These are phyloP conservation scores for Clarias platycephalus DNA, from an alignment of 2,797 vertebrate genomes.

Conservation along the genomic window DNA sequence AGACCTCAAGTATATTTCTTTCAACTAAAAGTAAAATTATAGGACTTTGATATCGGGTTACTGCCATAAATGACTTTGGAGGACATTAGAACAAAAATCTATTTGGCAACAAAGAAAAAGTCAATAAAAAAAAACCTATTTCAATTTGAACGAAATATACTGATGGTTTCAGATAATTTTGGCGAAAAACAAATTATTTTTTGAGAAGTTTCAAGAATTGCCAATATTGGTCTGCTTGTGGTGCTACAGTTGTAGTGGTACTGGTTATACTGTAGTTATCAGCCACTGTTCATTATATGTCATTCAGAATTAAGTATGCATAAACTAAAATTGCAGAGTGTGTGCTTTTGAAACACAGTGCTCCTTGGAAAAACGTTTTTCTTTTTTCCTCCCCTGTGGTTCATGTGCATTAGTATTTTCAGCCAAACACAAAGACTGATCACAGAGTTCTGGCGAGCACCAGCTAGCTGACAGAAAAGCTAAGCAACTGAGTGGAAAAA, in stretches of 20 bases:
- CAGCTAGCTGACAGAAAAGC: slow-evolving; percentile 58
- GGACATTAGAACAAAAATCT: background rate
- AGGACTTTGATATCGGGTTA: background rate
- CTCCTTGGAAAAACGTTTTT: background rate
- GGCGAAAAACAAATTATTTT: background rate
- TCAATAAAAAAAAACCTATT: background rate
- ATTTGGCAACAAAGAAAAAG: background rate
- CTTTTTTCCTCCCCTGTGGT: background rate
- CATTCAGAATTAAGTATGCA: background rate
- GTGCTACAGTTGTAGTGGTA: background rate
- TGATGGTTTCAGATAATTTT: background rate
- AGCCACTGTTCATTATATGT: background rate
- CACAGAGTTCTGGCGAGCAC: slow-evolving; percentile 39
- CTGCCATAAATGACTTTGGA: background rate
- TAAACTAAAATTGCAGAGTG: background rate
- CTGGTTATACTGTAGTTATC: background rate
- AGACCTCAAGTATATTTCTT: background rate
- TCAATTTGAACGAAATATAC: background rate
- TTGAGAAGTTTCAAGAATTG: background rate
- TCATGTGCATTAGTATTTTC: background rate
- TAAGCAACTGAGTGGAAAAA: slow-evolving; percentile 63
- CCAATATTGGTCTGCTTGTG: too few species aligned
- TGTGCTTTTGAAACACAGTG: background rate
- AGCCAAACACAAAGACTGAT: background rate
- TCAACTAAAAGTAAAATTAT: too few species aligned